Conservation (phyloP, 2,888 invertebrate species). For the Acheta domesticus region DNA sequence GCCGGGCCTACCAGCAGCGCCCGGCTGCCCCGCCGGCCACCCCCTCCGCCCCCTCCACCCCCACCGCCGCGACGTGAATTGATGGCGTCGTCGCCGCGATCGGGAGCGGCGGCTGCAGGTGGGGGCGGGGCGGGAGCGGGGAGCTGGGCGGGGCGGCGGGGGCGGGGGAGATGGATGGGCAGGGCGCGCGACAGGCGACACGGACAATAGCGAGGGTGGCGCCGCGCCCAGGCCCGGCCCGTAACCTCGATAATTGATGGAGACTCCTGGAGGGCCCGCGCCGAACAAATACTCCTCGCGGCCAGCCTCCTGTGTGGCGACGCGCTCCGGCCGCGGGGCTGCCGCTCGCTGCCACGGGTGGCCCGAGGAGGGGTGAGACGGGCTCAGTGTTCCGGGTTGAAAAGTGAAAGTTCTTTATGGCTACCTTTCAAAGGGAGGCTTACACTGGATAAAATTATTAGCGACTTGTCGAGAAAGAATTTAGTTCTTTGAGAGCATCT, state of each 20-base stretch:
- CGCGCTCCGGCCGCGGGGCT: no score
- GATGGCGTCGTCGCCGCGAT: background rate
- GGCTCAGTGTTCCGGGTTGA: no score
- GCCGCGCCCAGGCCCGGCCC: background rate
- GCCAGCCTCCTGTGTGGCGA: no score
- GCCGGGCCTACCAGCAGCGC: background rate
- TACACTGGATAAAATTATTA: no score
- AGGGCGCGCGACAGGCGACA: background rate
- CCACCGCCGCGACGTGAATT: background rate
- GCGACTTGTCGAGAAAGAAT: no score
- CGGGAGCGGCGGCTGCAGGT: background rate
- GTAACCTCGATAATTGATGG: slow-evolving; percentile 18
- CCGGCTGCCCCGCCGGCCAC: no score
- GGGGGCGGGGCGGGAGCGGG: background rate
- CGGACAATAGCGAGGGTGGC: slow-evolving; percentile 6
- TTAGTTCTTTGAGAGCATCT: no score
- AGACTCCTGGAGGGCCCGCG: background rate
- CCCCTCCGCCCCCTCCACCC: no score
- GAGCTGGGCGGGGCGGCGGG: background rate
- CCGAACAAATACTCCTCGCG: background rate
- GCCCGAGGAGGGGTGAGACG: no score
- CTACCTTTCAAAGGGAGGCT: no score
- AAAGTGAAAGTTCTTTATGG: no score
- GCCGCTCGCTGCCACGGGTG: no score
- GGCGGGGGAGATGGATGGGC: slow-evolving; percentile 8